A percentile compares a stretch with the other conserved stretches of the same genome.
phyloP scores from a whole-genome alignment of 2,113 vertebrate species.

The Chaetops frenatus region DNA sequence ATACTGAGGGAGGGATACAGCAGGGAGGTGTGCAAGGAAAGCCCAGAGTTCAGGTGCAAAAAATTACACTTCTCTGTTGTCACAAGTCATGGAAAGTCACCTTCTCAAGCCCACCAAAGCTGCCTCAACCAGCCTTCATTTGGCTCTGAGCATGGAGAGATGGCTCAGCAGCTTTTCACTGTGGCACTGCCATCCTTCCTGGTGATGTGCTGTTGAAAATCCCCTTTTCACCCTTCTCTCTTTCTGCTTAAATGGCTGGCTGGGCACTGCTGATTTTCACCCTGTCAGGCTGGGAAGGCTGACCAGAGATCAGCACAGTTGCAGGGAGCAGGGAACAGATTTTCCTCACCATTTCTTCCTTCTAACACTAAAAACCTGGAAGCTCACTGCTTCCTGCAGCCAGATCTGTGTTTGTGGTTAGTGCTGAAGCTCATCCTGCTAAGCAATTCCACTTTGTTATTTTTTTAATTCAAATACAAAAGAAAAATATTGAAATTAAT shows the following conservation, averaged over 20 bases:
- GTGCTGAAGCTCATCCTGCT: background rate
- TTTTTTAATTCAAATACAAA: background rate
- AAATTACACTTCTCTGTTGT: fast-evolving
- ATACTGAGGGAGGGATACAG: background rate
- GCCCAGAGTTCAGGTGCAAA: fast-evolving
- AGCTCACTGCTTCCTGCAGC: background rate
- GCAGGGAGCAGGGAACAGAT: background rate
- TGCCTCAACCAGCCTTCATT: background rate
- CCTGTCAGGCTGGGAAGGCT: background rate
- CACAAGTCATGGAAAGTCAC: background rate
- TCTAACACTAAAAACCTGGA: background rate
- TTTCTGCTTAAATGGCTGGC: background rate
- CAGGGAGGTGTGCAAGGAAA: background rate
- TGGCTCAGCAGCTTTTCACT: background rate
- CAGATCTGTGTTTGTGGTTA: background rate
- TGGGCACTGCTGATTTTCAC: background rate
- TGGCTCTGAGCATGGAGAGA: background rate
- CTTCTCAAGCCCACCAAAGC: background rate
- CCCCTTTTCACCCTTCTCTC: background rate
- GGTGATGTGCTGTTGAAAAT: background rate
- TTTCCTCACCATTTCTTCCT: background rate
- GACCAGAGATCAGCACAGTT: background rate
- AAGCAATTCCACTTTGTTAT: background rate
- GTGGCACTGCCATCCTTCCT: background rate
- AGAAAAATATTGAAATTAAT: background rate